phyloP scores from a whole-genome alignment of 2,797 vertebrate genomes.

The Enteromius unitaeniatus region DNA sequence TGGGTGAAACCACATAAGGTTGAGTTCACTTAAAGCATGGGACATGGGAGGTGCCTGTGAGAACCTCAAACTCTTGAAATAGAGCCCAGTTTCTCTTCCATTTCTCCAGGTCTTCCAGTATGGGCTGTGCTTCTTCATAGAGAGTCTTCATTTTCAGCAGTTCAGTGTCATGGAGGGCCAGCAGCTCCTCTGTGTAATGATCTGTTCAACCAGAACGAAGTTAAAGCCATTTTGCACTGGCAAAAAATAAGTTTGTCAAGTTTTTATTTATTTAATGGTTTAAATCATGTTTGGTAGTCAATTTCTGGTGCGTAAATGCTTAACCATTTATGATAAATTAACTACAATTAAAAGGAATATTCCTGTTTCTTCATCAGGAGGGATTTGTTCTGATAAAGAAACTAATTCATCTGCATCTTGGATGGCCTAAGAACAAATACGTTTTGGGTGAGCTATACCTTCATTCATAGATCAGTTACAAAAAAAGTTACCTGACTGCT shows the following conservation, averaged over 20 bases:
- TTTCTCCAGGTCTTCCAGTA: slow-evolving; percentile 69
- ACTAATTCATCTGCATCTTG: not conserved
- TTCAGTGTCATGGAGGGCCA: slow-evolving; percentile 70
- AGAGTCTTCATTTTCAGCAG: slow-evolving; percentile 61
- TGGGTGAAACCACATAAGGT: not conserved
- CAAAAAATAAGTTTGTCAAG: not conserved
- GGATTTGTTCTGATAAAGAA: not conserved
- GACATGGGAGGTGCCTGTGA: not conserved
- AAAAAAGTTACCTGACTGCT: not conserved
- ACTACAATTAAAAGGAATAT: not conserved
- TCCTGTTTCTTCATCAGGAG: not conserved
- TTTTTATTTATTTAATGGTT: not conserved
- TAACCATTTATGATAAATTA: not conserved
- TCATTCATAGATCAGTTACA: not conserved
- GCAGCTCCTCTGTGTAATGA: slow-evolving; percentile 71
- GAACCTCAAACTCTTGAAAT: slow-evolving; percentile 74
- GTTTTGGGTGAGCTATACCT: not conserved
- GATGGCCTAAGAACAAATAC: not conserved
- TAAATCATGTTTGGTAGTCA: not conserved
- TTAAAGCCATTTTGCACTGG: not conserved
- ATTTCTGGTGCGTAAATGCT: too few species aligned
- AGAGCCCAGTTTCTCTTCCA: slow-evolving; percentile 70
- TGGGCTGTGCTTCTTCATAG: slow-evolving; percentile 61
- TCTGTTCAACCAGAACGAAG: slow-evolving; percentile 49
- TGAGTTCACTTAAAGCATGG: not conserved